These are phyloP conservation scores for Polymixis lichenea DNA, from an alignment of 2,888 invertebrate genomes.

Conservation along the genomic window DNA sequence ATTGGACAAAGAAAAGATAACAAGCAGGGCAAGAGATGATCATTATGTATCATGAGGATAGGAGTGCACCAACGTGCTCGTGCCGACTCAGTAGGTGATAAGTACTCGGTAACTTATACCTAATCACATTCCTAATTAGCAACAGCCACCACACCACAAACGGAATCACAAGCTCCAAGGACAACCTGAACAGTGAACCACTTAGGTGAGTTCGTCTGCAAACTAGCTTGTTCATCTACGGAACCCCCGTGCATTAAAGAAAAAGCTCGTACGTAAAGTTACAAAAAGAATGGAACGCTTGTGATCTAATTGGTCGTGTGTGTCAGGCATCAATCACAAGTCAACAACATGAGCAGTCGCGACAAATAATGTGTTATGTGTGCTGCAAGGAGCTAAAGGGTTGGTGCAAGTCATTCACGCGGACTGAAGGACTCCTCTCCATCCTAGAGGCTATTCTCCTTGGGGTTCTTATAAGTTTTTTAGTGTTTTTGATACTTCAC, in stretches of 20 bases:
- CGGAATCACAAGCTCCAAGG: not conserved
- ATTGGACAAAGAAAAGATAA: slow-evolving; percentile 57
- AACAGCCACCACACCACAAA: not conserved
- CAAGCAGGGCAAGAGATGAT: slow-evolving; percentile 31
- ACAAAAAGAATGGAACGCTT: slow-evolving; percentile 5
- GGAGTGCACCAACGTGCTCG: not conserved
- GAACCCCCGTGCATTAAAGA: not conserved
- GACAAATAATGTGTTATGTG: slow-evolving; percentile 79
- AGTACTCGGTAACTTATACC: not conserved
- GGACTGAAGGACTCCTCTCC: slow-evolving; percentile 75
- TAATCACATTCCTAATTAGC: not conserved
- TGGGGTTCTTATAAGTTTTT: slow-evolving; percentile 72
- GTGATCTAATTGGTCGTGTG: slow-evolving; percentile 74
- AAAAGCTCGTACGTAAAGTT: not conserved
- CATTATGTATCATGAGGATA: not conserved
- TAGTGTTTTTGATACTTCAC: slow-evolving; percentile 80
- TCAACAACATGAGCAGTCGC: slow-evolving; percentile 60
- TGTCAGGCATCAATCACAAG: slow-evolving; percentile 55
- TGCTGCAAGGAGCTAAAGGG: slow-evolving; percentile 80
- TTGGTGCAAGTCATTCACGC: slow-evolving; percentile 85
- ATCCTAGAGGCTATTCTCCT: slow-evolving; percentile 76
- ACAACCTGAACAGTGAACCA: too few species aligned
- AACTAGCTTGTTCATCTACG: not conserved
- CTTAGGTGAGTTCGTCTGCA: not conserved
- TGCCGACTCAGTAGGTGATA: not conserved